phyloP scores from a whole-genome alignment of 2,113 vertebrate genomes.

The Calyptomena viridis region DNA sequence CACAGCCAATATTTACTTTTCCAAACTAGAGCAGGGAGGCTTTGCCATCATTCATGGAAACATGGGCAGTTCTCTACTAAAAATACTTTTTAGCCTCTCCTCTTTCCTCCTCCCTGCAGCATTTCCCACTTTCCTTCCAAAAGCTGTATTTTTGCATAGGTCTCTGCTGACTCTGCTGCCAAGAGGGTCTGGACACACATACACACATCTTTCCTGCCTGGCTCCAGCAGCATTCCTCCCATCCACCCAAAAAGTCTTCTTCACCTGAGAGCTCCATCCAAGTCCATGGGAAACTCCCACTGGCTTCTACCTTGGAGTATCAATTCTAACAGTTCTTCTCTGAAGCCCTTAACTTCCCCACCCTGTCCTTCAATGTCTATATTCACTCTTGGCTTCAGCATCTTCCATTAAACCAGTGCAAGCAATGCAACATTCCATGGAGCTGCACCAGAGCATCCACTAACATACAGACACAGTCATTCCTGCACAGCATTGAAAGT shows the following conservation, averaged over 20 bases:
- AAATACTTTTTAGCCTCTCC: background rate
- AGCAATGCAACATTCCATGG: background rate
- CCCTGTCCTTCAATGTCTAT: background rate
- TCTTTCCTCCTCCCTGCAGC: background rate
- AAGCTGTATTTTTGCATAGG: background rate
- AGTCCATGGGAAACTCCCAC: background rate
- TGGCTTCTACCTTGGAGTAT: background rate
- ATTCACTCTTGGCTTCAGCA: background rate
- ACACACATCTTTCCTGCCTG: background rate
- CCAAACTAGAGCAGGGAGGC: background rate
- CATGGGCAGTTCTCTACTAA: background rate
- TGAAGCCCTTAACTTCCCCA: background rate
- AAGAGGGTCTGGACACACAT: background rate
- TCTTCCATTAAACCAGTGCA: background rate
- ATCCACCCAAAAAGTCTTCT: background rate
- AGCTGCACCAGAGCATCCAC: background rate
- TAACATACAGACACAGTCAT: background rate
- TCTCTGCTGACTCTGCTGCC: background rate
- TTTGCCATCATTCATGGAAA: slow-evolving; percentile 5
- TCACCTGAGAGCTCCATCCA: background rate
- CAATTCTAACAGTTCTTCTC: background rate
- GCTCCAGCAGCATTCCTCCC: background rate
- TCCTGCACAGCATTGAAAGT: background rate
- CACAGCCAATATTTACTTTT: slow-evolving; percentile 23
- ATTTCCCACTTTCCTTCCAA: background rate